Evolutionary conservation across 2,113 vertebrate genomes (phyloP).

Genomic region (Petrocephalus microphthalmus): DNA sequence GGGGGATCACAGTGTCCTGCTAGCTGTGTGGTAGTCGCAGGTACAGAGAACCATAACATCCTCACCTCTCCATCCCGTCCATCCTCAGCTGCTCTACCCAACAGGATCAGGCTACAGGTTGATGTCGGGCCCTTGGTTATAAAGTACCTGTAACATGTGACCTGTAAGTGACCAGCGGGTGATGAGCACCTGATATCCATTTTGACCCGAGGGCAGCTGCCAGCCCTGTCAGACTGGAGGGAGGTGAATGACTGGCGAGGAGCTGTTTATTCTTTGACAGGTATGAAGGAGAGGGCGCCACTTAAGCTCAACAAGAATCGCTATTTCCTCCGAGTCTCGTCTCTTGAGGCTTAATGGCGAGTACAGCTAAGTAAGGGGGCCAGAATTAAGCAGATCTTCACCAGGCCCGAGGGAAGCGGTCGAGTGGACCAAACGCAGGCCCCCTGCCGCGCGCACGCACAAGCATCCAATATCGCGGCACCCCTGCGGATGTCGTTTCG

Average conservation of each 20-base stretch:
- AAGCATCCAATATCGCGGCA: not conserved
- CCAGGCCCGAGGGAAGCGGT: not conserved
- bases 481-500: not conserved
- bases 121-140: not conserved
- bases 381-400: conserved; percentile 11
- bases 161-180: not conserved
- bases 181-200: not conserved
- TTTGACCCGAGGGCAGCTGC: not conserved
- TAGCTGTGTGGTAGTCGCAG: not conserved
- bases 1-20: not conserved
- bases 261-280: not conserved
- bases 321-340: not conserved
- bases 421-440: not conserved
- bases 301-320: not conserved
- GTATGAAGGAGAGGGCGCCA: too few species aligned
- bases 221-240: not conserved
- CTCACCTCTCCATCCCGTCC: not conserved
- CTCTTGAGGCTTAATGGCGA: not conserved
- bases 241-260: too few species aligned
- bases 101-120: not conserved
- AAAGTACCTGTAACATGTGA: not conserved
- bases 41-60: not conserved
- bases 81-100: not conserved
- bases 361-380: not conserved
- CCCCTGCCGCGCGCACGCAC: not conserved